Conservation (phyloP, 2,888 invertebrate species). For the Alviniconcha strummeri region DNA sequence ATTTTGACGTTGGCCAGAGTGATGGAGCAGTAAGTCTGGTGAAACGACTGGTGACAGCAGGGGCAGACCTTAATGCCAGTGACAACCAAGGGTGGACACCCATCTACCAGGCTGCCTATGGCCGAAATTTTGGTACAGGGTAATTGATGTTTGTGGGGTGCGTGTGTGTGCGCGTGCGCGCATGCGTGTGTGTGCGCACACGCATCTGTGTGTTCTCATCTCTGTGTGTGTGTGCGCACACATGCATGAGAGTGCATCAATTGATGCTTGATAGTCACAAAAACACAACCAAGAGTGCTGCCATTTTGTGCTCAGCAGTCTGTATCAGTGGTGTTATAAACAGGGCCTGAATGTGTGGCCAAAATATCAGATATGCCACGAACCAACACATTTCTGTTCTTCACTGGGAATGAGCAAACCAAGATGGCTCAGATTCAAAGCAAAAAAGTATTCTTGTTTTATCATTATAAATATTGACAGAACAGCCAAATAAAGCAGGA, state of each 20-base stretch:
- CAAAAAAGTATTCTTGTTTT: too few species aligned
- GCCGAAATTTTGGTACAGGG: constrained; percentile 59
- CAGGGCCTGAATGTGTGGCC: not conserved
- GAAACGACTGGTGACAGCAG: constrained; percentile 56
- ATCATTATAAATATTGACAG: too few species aligned
- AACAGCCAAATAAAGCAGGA: too few species aligned
- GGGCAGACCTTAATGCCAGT: constrained; percentile 60
- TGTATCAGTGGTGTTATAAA: not conserved
- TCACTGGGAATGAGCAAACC: too few species aligned
- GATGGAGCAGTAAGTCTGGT: constrained; percentile 50
- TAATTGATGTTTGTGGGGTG: not conserved
- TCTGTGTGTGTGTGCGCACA: not conserved
- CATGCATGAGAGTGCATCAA: not conserved
- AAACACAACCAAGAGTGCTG: too few species aligned
- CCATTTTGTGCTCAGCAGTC: too few species aligned
- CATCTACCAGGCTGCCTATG: constrained; percentile 66
- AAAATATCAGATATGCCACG: not conserved
- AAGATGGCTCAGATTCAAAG: too few species aligned
- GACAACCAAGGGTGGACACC: constrained; percentile 67
- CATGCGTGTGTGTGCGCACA: not conserved
- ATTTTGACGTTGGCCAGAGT: constrained; percentile 53
- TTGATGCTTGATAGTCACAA: too few species aligned
- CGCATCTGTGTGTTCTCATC: not conserved
- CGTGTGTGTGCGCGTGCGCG: not conserved
- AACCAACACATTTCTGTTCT: too few species aligned